A percentile compares a stretch with the other conserved stretches of the same genome.
Evolutionary conservation across 2,113 vertebrate genomes (phyloP).

Genomic region (Aphyosemion australe): DNA sequence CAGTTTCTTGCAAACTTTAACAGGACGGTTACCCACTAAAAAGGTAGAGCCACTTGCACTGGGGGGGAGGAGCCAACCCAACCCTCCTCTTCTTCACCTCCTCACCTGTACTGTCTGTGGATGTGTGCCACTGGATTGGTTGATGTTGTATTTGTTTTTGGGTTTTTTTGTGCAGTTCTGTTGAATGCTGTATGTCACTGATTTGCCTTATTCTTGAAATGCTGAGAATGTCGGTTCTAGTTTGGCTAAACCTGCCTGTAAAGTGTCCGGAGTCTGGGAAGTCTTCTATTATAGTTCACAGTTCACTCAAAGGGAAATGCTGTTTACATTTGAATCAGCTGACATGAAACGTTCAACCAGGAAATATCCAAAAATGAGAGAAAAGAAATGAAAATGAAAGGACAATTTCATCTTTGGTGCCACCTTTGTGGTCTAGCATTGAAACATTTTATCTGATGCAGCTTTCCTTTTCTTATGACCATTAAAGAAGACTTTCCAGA

Average conservation of each 20-base stretch:
- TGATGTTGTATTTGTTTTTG: slow-evolving; percentile 61
- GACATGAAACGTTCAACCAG: too few relatives aligned
- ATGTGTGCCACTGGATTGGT: slow-evolving; percentile 68
- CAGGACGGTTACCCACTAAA: slow-evolving; percentile 99
- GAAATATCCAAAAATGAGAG: too few relatives aligned
- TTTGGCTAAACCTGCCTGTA: slow-evolving; percentile 41
- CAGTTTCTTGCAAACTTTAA: slow-evolving; percentile 99
- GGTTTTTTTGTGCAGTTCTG: slow-evolving; percentile 71
- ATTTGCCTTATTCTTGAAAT: slow-evolving; percentile 62
- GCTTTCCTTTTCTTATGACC: not conserved
- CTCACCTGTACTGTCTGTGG: slow-evolving; percentile 74
- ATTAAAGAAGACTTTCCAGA: slow-evolving; percentile 46
- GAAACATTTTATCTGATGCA: not conserved
- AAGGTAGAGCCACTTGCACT: slow-evolving; percentile 90
- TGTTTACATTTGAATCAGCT: too few relatives aligned
- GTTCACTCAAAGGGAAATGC: not conserved
- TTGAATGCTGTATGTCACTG: slow-evolving; percentile 67
- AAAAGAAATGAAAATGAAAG: too few relatives aligned
- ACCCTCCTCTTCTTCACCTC: slow-evolving; percentile 53
- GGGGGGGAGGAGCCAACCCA: slow-evolving; percentile 69
- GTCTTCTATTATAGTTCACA: slow-evolving; percentile 29
- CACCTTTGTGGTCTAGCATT: not conserved
- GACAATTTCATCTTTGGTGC: too few relatives aligned
- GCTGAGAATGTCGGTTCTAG: slow-evolving; percentile 24
- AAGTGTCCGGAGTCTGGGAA: slow-evolving; percentile 44